Percentiles rank a stretch among this genome's conserved stretches.
Evolutionary conservation across 1,140 invertebrate species (phyloP).

Genomic region (Neelides sp.): DNA sequence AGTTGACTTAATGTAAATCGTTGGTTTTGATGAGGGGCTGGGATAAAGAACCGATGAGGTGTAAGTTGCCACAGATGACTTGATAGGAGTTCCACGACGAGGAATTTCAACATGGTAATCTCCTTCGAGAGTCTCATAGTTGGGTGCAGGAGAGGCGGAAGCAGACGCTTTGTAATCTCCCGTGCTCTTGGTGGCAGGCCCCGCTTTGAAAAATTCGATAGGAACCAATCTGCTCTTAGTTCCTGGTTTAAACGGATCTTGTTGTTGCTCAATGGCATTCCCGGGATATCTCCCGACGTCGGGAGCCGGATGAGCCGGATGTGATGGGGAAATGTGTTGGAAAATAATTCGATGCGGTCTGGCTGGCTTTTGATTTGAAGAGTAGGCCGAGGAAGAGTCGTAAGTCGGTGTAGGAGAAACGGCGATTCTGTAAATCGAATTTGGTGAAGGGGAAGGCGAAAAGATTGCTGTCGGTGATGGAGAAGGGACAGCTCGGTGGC

Average conservation of each 20-base stretch:
- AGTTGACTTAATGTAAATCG: constrained; percentile 4
- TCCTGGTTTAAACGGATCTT: neutral
- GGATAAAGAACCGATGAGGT: constrained; percentile 6
- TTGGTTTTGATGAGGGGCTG: constrained; percentile 6
- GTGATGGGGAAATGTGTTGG: constrained; percentile 1
- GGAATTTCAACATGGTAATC: too few relatives aligned
- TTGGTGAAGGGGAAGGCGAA: constrained; percentile 1
- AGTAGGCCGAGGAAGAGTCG: constrained; percentile 3
- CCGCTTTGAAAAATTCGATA: constrained; percentile 23
- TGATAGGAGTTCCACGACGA: too few relatives aligned
- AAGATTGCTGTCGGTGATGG: neutral
- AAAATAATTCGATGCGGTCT: neutral
- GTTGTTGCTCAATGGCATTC: neutral
- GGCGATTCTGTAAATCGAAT: neutral
- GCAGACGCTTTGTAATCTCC: too few relatives aligned
- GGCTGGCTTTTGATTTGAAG: constrained; percentile 1
- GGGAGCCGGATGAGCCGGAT: too few relatives aligned
- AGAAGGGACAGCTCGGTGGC: neutral
- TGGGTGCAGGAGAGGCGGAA: too few relatives aligned
- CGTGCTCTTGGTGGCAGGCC: constrained; percentile 11
- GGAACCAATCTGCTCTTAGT: constrained; percentile 21
- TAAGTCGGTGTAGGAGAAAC: neutral
- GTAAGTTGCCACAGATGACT: constrained; percentile 23
- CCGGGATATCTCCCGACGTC: too few relatives aligned
- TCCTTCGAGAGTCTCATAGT: too few relatives aligned